phyloP scores from a whole-genome alignment of 2,888 invertebrate genomes.

The Uloborus plumipes region DNA sequence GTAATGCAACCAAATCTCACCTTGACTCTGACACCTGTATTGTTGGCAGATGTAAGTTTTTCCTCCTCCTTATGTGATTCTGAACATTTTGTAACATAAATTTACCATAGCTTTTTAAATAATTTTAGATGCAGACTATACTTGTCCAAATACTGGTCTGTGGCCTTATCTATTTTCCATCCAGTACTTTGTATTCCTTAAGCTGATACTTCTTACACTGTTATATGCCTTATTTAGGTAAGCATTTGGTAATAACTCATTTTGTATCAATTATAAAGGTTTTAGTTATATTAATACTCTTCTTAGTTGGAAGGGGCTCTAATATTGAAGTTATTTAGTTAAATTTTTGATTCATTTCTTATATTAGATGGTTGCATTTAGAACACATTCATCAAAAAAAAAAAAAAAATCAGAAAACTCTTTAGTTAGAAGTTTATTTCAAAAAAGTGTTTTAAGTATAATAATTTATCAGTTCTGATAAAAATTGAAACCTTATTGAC shows the following conservation, averaged over 20 bases:
- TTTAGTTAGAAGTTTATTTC: too few species aligned
- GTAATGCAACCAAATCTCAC: constrained; percentile 36
- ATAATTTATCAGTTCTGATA: too few species aligned
- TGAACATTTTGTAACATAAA: neutral
- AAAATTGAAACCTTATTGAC: too few species aligned
- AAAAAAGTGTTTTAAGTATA: too few species aligned
- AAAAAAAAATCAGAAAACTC: too few species aligned
- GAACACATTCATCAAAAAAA: too few species aligned
- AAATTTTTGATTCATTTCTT: too few species aligned
- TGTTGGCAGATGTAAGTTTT: constrained; percentile 52
- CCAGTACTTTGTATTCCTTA: constrained; percentile 69
- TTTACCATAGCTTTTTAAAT: neutral
- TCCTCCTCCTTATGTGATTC: neutral
- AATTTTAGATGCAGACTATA: constrained; percentile 64
- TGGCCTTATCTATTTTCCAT: constrained; percentile 68
- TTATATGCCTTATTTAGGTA: constrained; percentile 71
- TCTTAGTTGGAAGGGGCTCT: too few species aligned
- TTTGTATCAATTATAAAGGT: too few species aligned
- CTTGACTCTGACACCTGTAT: constrained; percentile 23
- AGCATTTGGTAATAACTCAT: neutral
- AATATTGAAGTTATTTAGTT: too few species aligned
- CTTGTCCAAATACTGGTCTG: constrained; percentile 66
- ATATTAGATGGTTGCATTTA: too few species aligned
- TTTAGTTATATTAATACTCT: too few species aligned
- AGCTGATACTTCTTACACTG: constrained; percentile 70